Conservation (phyloP, 2,113 vertebrate genomes). For the Scomber colias region DNA sequence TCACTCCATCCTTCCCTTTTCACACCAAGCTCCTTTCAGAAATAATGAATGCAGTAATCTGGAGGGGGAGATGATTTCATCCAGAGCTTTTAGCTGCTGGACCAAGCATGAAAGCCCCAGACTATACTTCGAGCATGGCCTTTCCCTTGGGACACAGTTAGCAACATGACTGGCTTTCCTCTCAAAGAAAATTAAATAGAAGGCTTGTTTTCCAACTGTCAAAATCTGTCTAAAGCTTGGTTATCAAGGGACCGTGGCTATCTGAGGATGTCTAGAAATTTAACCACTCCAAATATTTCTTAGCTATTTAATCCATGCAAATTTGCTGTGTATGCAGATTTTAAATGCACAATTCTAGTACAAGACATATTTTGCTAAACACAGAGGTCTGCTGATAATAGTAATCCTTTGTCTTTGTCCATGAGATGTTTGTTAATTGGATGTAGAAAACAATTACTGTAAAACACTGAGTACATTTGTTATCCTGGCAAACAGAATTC, state of each 20-base stretch:
- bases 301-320: background rate
- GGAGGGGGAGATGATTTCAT: constrained; percentile 63
- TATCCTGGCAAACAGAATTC: background rate
- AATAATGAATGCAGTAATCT: constrained; percentile 72
- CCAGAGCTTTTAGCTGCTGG: constrained; percentile 66
- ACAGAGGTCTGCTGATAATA: background rate
- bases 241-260: background rate
- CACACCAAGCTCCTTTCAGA: constrained; percentile 57
- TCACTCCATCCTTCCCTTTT: constrained; percentile 16
- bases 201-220: constrained; percentile 18
- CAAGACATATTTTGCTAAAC: background rate
- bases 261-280: background rate
- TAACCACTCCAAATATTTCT: background rate
- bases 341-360: background rate
- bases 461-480: background rate
- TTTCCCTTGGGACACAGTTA: constrained; percentile 55
- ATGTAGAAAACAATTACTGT: background rate
- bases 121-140: constrained; percentile 38
- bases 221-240: background rate
- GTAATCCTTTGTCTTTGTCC: background rate
- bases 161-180: constrained; percentile 38
- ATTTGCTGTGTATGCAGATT: background rate
- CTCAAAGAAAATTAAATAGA: constrained; percentile 48
- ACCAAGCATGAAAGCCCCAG: constrained; percentile 60
- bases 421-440: background rate